Evolutionary conservation across 1,140 invertebrate species (phyloP).

Genomic region (Drosophila eugracilis): DNA sequence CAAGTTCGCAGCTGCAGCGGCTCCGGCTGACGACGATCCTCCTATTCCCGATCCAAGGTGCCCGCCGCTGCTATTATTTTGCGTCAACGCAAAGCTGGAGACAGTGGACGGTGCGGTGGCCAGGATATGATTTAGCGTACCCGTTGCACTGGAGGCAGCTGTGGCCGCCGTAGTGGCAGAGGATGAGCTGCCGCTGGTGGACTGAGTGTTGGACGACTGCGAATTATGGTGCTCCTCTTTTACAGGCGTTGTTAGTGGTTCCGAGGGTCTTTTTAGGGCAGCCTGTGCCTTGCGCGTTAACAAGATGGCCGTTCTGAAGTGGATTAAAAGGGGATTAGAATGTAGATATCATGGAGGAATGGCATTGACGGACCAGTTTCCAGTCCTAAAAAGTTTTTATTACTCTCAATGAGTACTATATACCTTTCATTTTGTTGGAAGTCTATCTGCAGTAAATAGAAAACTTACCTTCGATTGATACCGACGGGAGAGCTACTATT

Average conservation of each 20-base stretch:
- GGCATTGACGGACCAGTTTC: not conserved
- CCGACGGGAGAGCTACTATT: conserved; percentile 86
- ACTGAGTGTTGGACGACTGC: conserved; percentile 79
- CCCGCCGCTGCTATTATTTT: conserved; percentile 49
- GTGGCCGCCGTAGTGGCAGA: conserved; percentile 79
- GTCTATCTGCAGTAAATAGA: too few relatives aligned
- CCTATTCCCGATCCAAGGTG: not conserved
- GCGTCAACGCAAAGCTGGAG: conserved; percentile 55
- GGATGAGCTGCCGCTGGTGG: conserved; percentile 77
- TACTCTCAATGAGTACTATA: too few relatives aligned
- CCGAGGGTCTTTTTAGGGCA: conserved; percentile 85
- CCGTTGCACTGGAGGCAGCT: conserved; percentile 71
- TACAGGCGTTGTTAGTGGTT: conserved; percentile 73
- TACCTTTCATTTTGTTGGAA: too few relatives aligned
- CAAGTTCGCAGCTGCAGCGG: conserved; percentile 36
- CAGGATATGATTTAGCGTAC: conserved; percentile 37
- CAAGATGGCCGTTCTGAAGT: conserved; percentile 90
- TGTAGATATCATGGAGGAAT: not conserved
- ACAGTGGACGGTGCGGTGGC: conserved; percentile 40
- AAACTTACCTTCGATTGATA: conserved; percentile 88
- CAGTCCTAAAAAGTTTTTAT: too few relatives aligned
- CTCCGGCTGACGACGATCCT: conserved; percentile 8
- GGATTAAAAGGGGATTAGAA: not conserved
- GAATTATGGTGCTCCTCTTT: conserved; percentile 84
- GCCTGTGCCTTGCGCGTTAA: conserved; percentile 91